Base-by-base conservation (phyloP, 2,113 vertebrate species). In the Thermophis baileyi region DNA sequence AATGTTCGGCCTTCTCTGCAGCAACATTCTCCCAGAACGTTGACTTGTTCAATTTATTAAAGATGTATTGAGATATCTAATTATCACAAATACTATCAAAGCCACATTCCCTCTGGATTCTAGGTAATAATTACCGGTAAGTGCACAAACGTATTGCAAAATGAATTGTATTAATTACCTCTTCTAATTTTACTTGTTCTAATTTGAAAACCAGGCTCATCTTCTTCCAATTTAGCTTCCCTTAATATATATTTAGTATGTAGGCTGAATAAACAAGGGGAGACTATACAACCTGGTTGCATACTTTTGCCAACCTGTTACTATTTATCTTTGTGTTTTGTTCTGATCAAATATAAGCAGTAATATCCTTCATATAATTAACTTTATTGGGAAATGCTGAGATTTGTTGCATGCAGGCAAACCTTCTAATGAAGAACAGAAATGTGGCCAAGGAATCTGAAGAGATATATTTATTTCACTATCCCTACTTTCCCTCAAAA, bases 21-120 rank as follows among this genome's bases (percentile, higher is more conserved):
- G 69, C 69, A 81, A 40, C 18, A 40, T 81, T 40, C 35, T 20
- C 16, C 35, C 35, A 81, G 69, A 81, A 20, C 1, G 3, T 81
- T 1, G 18, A 81, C 69, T 81, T 81, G 16, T 94, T 96, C 40
- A 89, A 88, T 91, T 92, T 94, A 89, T 87, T 96, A 95, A 94
- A 93, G 89, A 93, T 89, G 51, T 94, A 94, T 6, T 16, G 12
- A n/a, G 12, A n/a, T 7, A 16, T 90, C 54, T 60, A 93, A 89
- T 92, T 93, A 93, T 44, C 54, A 35, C 54, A 93, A n/a, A 51
- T 74, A 35, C 88, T 95, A 94, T 90, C 95, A 47, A 93, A 93
- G 89, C 57, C 92, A 91, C 92, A 0, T 1, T 89, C 63, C 47
- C 81, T 92, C 49, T 87, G 24, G 16, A 27, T 51, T n/a, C 3